Conservation (phyloP, 2,888 invertebrate species). For the Lamproptera curius region DNA sequence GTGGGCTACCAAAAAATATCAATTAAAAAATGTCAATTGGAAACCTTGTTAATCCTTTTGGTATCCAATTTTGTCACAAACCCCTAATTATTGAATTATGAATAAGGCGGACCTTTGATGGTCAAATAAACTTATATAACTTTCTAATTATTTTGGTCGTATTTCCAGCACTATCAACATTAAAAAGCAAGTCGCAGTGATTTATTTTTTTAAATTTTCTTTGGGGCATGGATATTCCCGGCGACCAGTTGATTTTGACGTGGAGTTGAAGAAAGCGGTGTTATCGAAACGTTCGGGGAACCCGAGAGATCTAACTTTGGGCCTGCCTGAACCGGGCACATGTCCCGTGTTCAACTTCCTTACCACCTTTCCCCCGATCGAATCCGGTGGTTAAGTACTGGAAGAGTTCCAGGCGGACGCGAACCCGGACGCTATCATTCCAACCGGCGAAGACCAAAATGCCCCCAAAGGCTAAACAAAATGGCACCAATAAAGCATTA, state of each 20-base stretch:
- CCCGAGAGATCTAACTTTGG: slow-evolving; percentile 85
- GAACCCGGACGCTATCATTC: neutral
- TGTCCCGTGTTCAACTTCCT: slow-evolving; percentile 33
- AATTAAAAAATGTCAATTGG: too few species aligned
- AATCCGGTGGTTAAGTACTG: slow-evolving; percentile 19
- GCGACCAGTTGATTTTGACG: slow-evolving; percentile 83
- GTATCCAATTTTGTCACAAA: too few species aligned
- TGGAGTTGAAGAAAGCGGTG: slow-evolving; percentile 87
- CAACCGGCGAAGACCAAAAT: slow-evolving; percentile 5
- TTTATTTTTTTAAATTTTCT: too few species aligned
- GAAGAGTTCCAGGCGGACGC: slow-evolving; percentile 2
- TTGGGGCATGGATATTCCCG: slow-evolving; percentile 35
- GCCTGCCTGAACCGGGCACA: slow-evolving; percentile 74
- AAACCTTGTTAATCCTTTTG: too few species aligned
- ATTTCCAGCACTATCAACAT: too few species aligned
- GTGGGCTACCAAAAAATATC: too few species aligned
- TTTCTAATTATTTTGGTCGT: too few species aligned
- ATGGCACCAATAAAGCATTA: neutral
- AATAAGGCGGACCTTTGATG: too few species aligned
- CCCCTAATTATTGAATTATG: too few species aligned
- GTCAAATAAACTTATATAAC: too few species aligned
- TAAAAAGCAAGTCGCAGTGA: too few species aligned
- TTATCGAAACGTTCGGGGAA: slow-evolving; percentile 92
- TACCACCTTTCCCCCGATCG: slow-evolving; percentile 26
- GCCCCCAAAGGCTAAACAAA: neutral